Evolutionary conservation across 2,888 invertebrate species (phyloP).

Genomic region (Trichogramma dendrolimi): DNA sequence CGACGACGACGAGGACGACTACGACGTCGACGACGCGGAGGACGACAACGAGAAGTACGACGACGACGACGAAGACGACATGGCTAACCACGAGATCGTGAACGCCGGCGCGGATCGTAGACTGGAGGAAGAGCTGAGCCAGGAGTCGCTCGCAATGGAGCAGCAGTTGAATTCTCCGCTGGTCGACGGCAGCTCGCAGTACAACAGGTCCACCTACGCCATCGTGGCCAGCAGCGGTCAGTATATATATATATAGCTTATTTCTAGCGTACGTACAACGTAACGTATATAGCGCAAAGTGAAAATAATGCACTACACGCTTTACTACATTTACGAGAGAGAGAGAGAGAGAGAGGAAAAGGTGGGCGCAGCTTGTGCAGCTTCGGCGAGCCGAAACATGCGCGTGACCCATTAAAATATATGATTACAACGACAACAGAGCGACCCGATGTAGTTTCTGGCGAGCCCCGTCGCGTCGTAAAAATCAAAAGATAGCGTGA

Average conservation of each 20-base stretch:
- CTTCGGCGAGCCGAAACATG: no score
- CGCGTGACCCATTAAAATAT: no score
- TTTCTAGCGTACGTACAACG: no score
- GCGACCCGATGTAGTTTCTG: no score
- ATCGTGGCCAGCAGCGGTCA: conserved; percentile 49
- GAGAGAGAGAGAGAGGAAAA: not conserved
- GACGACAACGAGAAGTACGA: conserved; percentile 5
- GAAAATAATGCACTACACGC: no score
- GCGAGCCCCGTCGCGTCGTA: conserved; percentile 4
- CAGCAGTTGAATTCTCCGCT: conserved; percentile 58
- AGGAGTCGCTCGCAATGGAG: conserved; percentile 47
- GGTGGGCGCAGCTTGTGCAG: not conserved
- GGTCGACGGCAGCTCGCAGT: conserved; percentile 55
- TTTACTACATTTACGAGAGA: no score
- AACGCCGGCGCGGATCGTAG: not conserved
- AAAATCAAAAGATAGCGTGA: conserved; percentile 17
- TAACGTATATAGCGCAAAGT: no score
- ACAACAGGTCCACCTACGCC: conserved; percentile 54
- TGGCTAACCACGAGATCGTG: not conserved
- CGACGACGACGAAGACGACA: conserved; percentile 1
- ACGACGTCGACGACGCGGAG: not conserved
- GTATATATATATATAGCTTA: conserved; percentile 5
- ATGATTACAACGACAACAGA: no score
- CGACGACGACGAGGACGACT: conserved; percentile 39
- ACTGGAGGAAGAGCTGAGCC: conserved; percentile 43